Base-by-base conservation (phyloP, 1,140 invertebrate species). In the Drosophila sp. region DNA sequence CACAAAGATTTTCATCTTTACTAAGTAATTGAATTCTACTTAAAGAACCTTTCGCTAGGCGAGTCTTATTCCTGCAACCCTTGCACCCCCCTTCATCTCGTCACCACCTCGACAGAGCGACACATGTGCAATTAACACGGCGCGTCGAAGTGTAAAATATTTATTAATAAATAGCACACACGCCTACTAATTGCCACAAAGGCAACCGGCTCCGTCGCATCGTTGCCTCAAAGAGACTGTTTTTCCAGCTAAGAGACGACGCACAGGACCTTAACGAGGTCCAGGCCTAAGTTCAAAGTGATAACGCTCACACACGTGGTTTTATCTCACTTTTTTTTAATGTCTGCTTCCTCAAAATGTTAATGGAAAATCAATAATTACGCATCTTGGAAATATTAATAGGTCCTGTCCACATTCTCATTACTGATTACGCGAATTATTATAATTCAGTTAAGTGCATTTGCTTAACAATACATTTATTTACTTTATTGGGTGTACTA, bases 281-380 rank as follows among this genome's bases (percentile, higher is more conserved):
- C 66, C 83, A 66, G 72, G 67, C 67, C 79, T 79, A 87, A 86
- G 82, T 87, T 87, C 82, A 87, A 87, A 87, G 82, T 89, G 79
- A 40, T 58, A 65, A 58, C 71, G 66, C 51, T 43, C 71, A 63
- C 48, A 74, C 81, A 76, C 83, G 75, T 87, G 76, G 75, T 59
- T 78, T 69, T 73, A 50, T 72, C 57, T 50, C 54, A 27, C 16
- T 14, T 46, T 46, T 64, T 69, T 54, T 76, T 57, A 53, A 53
- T 76, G 72, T 86, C 61, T 66, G 72, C 75, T 40, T 38, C 43
- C 82, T 65, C 53, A 78, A 87, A 79, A 86, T 89, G 77, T 89
- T 89, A 89, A 89, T 89, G 77, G 48, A 89, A 89, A 89, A 89
- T 89, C 84, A 89, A 89, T 89, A 89, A 89, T 89, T 89, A 89